A percentile compares a stretch with the other conserved stretches of the same genome.
Evolutionary conservation across 2,113 vertebrate genomes (phyloP).

Genomic region (Myrmecobius fasciatus): DNA sequence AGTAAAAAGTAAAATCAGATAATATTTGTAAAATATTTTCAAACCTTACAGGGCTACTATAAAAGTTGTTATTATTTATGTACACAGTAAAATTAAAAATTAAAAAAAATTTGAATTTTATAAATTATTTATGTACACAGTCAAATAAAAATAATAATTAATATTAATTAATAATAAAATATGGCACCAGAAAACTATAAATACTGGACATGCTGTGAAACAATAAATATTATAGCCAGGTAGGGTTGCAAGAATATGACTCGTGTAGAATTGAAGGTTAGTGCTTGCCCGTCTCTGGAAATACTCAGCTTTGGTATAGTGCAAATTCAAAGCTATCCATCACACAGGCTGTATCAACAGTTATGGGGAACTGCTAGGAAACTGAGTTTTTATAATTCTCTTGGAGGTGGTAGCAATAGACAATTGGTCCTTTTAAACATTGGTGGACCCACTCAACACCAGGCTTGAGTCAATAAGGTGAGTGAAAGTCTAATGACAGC

Average conservation of each 20-base stretch:
- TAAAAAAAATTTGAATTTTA: no score
- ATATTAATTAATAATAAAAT: no score
- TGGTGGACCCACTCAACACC: background rate
- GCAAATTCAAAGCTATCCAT: background rate
- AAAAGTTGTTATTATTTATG: background rate
- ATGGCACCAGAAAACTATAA: background rate
- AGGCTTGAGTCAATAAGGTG: background rate
- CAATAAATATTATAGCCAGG: background rate
- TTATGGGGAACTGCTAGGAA: background rate
- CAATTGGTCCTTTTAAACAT: background rate
- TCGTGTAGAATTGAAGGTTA: background rate
- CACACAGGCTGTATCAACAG: background rate
- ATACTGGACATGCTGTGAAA: background rate
- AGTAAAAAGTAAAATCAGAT: background rate
- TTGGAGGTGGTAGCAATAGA: background rate
- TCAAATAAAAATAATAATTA: background rate
- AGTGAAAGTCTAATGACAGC: background rate
- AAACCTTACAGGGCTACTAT: background rate
- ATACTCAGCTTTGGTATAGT: background rate
- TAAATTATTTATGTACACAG: background rate
- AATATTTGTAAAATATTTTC: background rate
- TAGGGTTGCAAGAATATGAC: background rate
- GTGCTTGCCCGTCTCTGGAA: background rate
- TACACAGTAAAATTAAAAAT: background rate
- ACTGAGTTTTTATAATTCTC: background rate